A percentile compares a stretch with the other conserved stretches of the same genome.
These are phyloP conservation scores for Torymus tubicola DNA, from an alignment of 2,888 invertebrate genomes.

Conservation along the genomic window DNA sequence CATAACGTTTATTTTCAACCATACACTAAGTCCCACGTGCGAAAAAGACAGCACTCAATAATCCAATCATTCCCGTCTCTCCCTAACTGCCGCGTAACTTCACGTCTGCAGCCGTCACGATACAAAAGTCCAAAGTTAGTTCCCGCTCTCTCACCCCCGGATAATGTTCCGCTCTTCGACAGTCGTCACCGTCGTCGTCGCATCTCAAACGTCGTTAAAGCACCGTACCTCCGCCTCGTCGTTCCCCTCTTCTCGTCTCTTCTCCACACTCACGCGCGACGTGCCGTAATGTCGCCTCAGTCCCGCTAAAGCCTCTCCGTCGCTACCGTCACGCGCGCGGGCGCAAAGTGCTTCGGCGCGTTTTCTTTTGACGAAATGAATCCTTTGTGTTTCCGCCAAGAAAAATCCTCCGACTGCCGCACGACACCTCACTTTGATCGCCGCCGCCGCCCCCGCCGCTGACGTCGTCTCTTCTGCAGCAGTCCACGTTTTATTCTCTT, in stretches of 20 bases:
- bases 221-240: neutral
- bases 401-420: slow-evolving; percentile 22
- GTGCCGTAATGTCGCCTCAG: neutral
- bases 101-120: too few relatives aligned
- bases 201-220: neutral
- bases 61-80: too few relatives aligned
- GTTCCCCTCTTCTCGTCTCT: neutral
- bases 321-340: slow-evolving; percentile 21
- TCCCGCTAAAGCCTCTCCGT: neutral
- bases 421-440: slow-evolving; percentile 36
- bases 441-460: too few relatives aligned
- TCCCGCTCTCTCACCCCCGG: too few relatives aligned
- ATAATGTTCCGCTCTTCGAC: slow-evolving; percentile 30
- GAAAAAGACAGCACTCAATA: too few relatives aligned
- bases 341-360: slow-evolving; percentile 41
- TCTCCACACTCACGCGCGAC: neutral
- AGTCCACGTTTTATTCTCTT: slow-evolving; percentile 5
- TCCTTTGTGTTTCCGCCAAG: slow-evolving; percentile 47
- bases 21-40: too few relatives aligned
- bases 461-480: neutral
- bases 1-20: too few relatives aligned
- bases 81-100: too few relatives aligned
- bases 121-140: too few relatives aligned
- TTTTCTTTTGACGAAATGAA: slow-evolving; percentile 53
- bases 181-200: neutral